Evolutionary conservation across 2,797 vertebrate species (phyloP), one percentile per base, ranked within the genome.

Genomic region (Pteropus rufus): DNA sequence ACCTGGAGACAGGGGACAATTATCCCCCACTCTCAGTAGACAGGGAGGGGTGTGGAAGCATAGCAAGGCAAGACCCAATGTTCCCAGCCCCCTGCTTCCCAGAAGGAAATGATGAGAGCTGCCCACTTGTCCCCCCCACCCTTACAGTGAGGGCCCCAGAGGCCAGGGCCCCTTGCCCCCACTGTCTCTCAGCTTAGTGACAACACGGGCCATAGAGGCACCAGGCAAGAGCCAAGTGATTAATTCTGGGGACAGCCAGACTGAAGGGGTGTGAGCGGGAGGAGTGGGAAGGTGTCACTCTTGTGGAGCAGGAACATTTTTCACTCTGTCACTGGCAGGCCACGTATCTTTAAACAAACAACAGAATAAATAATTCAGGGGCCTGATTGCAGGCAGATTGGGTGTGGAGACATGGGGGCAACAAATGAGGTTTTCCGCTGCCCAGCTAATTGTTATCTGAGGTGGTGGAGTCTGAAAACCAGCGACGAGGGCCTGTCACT

Each of bases 361-460:
- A 97, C 96, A 96, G 97, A 96, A 98, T 98, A 98, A 98, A 98
- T 98, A 98, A 98, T 98, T 98, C 94, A 97, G 1, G 96, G 93
- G 82, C 96, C 97, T 60, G 97, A 98, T 97, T 97, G 95, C 0
- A 94, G 97, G 97, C 98, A 98, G 98, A 98, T 98, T 98, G 94
- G 98, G 98, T 95, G 94, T 87, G 81, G 97, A 98, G 98, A 98
- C 98, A 97, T 49, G 93, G 97, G 96, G 80, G 98, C 98, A 98
- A 99, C 99, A 99, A 99, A 99, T 99, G 98, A 98, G 95, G 97
- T 98, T 99, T 98, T 98, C 98, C 98, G 97, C 98, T 97, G 98
- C 98, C 98, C 98, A 97, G 99, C 99, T 99, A 99, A 99, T 99
- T 98, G 99, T 99, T 99, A 98, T 98, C 98, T 98, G 98, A 98